phyloP scores from a whole-genome alignment of 2,888 invertebrate genomes.

The Orthonevra nobilis region DNA sequence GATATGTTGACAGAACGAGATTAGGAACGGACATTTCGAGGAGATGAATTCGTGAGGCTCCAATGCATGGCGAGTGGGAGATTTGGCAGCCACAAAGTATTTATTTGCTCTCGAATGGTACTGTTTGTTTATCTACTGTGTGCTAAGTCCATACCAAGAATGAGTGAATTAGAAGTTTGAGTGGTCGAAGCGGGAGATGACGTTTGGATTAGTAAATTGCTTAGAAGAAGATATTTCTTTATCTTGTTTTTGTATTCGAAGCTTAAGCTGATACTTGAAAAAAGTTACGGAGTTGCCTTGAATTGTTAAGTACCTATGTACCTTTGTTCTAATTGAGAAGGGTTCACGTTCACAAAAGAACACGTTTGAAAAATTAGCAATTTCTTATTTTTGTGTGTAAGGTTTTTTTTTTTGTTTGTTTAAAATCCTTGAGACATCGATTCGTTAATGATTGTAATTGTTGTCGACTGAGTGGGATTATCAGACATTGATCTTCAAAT shows the following conservation, averaged over 20 bases:
- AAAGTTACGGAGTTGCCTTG: too few species aligned
- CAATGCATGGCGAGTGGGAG: neutral
- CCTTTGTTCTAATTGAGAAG: too few species aligned
- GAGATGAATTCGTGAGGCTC: conserved; percentile 30
- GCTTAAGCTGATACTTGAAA: neutral
- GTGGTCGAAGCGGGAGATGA: neutral
- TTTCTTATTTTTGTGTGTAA: too few species aligned
- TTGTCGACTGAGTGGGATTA: too few species aligned
- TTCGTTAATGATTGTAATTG: too few species aligned
- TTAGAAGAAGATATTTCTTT: neutral
- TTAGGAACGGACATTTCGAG: conserved; percentile 47
- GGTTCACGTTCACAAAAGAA: too few species aligned
- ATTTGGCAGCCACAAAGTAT: conserved; percentile 28
- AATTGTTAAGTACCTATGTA: too few species aligned
- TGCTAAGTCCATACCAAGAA: conserved; percentile 32
- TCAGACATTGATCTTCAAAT: too few species aligned
- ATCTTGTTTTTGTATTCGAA: neutral
- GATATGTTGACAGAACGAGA: conserved; percentile 64
- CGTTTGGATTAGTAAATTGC: conserved; percentile 4
- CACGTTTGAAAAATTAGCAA: too few species aligned
- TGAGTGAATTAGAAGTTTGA: conserved; percentile 12
- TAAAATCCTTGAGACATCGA: too few species aligned
- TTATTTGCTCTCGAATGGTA: conserved; percentile 50
- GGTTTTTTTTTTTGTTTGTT: too few species aligned
- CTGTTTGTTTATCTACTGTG: conserved; percentile 46